Base-by-base conservation (phyloP, 2,113 vertebrate genomes). In the Corydoras maculifer region DNA sequence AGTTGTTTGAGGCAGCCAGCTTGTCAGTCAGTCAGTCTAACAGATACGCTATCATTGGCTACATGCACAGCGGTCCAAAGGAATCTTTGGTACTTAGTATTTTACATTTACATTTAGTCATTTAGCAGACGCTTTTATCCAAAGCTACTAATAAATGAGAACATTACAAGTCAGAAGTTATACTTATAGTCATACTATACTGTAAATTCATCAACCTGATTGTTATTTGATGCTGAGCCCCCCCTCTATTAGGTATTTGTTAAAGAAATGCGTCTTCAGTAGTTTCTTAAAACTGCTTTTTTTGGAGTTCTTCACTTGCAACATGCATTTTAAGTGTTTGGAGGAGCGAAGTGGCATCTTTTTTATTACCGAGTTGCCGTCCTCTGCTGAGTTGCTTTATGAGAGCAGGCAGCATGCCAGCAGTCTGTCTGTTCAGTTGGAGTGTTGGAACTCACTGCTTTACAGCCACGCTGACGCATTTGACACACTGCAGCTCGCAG, bases 351-450 rank as follows among this genome's bases (percentile, higher is more conserved):
- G 18, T 2, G 18, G 18, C 18, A 25, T 25, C 18, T 25, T 25
- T 25, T 25, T 25, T 25, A 25, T 25, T 25, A 25, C 18, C 18
- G 18, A 25, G 18, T 25, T 25, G 18, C 31, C 62, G 62, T 50
- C 62, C 75, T 76, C 55, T 71, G 77, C 51, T 0, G 5, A 73
- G 81, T 58, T 55, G 67, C 67, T 80, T 79, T 76, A 75, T 77
- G 48, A 2, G 49, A 75, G 65, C n/a, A 18, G 49, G 63, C 65
- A 77, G 61, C 58, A 68, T 70, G 60, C 77, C 79, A 75, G 74
- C 58, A 80, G 78, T 76, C 68, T 77, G 72, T 49, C 69, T 78
- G 54, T 79, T 84, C 70, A 78, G 70, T 60, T 8, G 31, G 51
- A 66, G 50, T 64, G 66, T 75, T 63, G 73, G 70, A 78, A 76